A percentile compares a stretch with the other conserved stretches of the same genome.
These are phyloP conservation scores for Andrena haemorrhoa DNA, from an alignment of 2,888 invertebrate species.

Conservation along the genomic window DNA sequence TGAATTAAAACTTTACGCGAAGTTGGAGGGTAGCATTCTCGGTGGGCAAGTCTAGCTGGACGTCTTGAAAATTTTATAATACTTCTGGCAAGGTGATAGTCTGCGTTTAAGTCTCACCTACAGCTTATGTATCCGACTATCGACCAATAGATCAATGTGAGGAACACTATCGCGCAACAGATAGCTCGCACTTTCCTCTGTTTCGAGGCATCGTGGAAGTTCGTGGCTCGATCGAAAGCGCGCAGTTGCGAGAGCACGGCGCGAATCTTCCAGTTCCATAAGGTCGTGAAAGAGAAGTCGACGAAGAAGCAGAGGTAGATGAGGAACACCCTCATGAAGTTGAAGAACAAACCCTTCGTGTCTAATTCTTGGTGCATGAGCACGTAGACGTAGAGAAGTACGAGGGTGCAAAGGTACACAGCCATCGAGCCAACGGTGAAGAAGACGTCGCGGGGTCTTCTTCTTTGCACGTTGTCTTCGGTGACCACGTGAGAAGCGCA, in stretches of 20 bases:
- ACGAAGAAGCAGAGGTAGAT: constrained; percentile 62
- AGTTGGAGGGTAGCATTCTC: background rate
- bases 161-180: constrained; percentile 33
- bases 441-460: constrained; percentile 62
- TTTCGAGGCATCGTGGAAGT: constrained; percentile 14
- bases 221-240: constrained; percentile 67
- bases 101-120: constrained; percentile 54
- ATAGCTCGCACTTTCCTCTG: constrained; percentile 2
- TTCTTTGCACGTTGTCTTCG: constrained; percentile 62
- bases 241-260: constrained; percentile 62
- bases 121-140: constrained; percentile 68
- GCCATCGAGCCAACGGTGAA: constrained; percentile 48
- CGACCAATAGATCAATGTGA: constrained; percentile 60
- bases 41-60: background rate
- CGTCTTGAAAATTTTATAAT: background rate
- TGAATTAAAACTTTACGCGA: background rate
- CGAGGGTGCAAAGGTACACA: constrained; percentile 38
- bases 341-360: constrained; percentile 55
- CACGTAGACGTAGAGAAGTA: constrained; percentile 45
- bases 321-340: constrained; percentile 57
- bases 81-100: background rate
- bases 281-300: constrained; percentile 60
- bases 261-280: constrained; percentile 67
- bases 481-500: constrained; percentile 58
- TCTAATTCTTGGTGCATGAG: constrained; percentile 46